Evolutionary conservation across 2,113 vertebrate genomes (phyloP), one percentile per base, ranked within the genome.

Genomic region (Hydropotes inermis): DNA sequence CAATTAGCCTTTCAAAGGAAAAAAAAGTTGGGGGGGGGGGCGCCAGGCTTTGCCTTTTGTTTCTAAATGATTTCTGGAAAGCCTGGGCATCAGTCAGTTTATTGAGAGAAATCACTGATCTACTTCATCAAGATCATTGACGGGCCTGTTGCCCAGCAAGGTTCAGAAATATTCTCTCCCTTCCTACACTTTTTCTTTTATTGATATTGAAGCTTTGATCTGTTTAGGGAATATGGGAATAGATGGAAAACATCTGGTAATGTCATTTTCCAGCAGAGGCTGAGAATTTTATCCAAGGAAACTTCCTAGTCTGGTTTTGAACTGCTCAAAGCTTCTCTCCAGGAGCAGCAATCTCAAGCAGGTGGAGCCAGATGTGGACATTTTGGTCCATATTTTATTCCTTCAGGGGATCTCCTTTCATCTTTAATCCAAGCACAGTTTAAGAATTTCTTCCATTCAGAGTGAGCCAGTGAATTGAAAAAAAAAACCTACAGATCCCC

Each of bases 211-310:
- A 60, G 30, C 47, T 95, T 90, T 98, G 89, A 84, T 54, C 93
- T 96, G 74, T 13, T 95, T 84, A 93, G 96, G 70, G 84, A 89
- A 67, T 58, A 30, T 25, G 4, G 33, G 4, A 74, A 55, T 92
- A 97, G 89, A 96, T 84, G 43, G 61, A 94, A 94, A 58, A 74
- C 67, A 98, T 82, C 78, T 90, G 98, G 97, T 78, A 93, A 61
- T 95, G 50, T 54, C 33, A 4, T 97, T 98, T 97, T 79, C 28
- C 43, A 97, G 58, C 6, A 97, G 81, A 94, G 85, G 60, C n/a
- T 95, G n/a, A 81, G 12, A 64, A 39, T 92, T 30, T 82, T 87
- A 96, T 98, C 45, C 33, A 55, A 95, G 54, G 95, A 91, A 94
- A 96, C 67, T 93, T 97, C 43, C 52, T 47, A 93, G 43, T 39